phyloP scores from a whole-genome alignment of 1,140 invertebrate species.

The Rhyacophila brunnea region DNA sequence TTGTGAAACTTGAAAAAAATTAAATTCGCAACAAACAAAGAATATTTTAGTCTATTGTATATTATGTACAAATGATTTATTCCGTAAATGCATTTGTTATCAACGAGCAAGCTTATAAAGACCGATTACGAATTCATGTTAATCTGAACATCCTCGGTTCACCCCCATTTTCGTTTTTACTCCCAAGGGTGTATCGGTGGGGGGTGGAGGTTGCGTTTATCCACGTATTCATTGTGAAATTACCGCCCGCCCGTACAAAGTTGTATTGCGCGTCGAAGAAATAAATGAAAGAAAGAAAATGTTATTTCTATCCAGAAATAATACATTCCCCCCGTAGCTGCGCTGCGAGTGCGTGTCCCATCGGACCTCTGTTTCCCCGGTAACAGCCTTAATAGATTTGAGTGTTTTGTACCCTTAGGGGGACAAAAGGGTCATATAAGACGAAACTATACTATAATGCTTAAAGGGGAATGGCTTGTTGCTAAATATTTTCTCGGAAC shows the following conservation, averaged over 20 bases:
- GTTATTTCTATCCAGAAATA: slow-evolving; percentile 24
- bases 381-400: slow-evolving; percentile 12
- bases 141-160: neutral
- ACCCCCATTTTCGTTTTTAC: slow-evolving; percentile 4
- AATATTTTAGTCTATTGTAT: no score
- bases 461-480: no score
- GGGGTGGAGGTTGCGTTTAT: slow-evolving; percentile 8
- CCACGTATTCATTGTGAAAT: slow-evolving; percentile 23
- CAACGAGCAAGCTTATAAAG: no score
- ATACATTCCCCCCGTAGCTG: slow-evolving; percentile 11
- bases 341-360: neutral
- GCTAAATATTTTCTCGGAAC: no score
- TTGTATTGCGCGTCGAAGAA: slow-evolving; percentile 24
- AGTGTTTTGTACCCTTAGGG: neutral
- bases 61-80: no score
- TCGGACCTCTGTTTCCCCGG: neutral
- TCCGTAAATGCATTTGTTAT: no score
- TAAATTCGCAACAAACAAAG: no score
- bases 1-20: no score
- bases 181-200: neutral
- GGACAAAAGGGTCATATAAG: no score
- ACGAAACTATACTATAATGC: no score
- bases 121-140: no score
- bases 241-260: slow-evolving; percentile 11
- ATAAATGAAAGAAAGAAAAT: slow-evolving; percentile 16